Evolutionary conservation across 2,797 vertebrate species (phyloP).

Genomic region (Tapirus indicus): DNA sequence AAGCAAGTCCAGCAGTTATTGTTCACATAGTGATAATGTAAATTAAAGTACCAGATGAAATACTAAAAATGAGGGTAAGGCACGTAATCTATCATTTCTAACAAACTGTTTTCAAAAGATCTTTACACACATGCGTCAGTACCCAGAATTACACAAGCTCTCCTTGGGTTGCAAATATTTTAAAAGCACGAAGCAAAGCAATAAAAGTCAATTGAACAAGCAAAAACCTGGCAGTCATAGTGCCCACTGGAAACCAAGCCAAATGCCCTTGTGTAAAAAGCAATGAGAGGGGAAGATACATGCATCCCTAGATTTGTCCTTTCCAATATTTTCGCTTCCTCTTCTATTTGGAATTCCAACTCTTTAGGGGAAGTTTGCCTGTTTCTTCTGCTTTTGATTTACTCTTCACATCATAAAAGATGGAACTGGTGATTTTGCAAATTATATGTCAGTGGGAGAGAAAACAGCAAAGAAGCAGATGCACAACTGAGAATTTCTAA

Average conservation of each 20-base stretch:
- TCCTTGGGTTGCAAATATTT: conserved; percentile 70
- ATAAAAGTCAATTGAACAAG: conserved; percentile 76
- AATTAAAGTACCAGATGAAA: conserved; percentile 58
- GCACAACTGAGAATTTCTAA: conserved; percentile 30
- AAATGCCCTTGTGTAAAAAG: conserved; percentile 64
- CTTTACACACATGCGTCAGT: conserved; percentile 60
- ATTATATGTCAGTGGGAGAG: conserved; percentile 20
- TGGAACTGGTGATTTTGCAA: conserved; percentile 42
- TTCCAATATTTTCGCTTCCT: conserved; percentile 31
- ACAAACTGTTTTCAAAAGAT: conserved; percentile 66
- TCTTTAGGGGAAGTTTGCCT: not conserved
- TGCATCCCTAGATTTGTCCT: not conserved
- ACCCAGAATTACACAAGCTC: conserved; percentile 64
- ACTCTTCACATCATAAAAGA: conserved; percentile 9
- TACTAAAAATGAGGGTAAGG: conserved; percentile 3
- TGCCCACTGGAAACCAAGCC: conserved; percentile 60
- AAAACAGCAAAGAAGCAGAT: conserved; percentile 48
- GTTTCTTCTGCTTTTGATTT: conserved; percentile 38
- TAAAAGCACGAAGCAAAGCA: conserved; percentile 75
- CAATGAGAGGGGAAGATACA: not conserved
- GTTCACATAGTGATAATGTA: conserved; percentile 10
- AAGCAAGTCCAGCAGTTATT: conserved; percentile 20
- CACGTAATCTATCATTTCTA: conserved; percentile 68
- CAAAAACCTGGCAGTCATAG: conserved; percentile 65
- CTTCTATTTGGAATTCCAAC: conserved; percentile 33